phyloP scores from a whole-genome alignment of 2,888 invertebrate species.

The Arge pagana region DNA sequence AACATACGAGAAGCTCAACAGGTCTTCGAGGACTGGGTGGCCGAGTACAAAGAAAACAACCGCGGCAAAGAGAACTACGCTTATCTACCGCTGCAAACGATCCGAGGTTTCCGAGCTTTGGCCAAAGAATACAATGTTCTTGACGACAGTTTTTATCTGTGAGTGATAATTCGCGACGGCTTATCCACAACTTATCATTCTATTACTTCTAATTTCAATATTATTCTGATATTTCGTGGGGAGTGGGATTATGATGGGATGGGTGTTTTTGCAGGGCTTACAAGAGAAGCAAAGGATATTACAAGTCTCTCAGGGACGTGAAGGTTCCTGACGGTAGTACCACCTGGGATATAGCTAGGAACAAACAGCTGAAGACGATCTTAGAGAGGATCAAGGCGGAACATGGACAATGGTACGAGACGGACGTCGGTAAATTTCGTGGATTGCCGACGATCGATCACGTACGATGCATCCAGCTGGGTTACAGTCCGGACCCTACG shows the following conservation, averaged over 20 bases:
- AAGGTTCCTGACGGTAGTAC: constrained; percentile 60
- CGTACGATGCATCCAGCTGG: constrained; percentile 72
- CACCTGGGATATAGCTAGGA: constrained; percentile 79
- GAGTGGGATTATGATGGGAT: not conserved
- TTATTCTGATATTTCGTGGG: not conserved
- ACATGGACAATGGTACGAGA: constrained; percentile 65
- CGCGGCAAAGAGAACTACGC: constrained; percentile 71
- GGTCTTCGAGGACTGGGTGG: constrained; percentile 72
- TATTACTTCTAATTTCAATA: not conserved
- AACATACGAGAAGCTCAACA: constrained; percentile 72
- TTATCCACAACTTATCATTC: not conserved
- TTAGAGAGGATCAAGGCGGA: constrained; percentile 64
- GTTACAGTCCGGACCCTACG: constrained; percentile 72
- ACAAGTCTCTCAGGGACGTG: constrained; percentile 72
- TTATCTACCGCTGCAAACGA: constrained; percentile 68
- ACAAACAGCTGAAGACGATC: constrained; percentile 66
- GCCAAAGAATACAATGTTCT: constrained; percentile 61
- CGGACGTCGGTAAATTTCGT: constrained; percentile 44
- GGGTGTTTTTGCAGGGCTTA: constrained; percentile 60
- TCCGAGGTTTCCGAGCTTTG: constrained; percentile 62
- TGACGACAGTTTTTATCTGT: constrained; percentile 54
- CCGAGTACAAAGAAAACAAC: constrained; percentile 72
- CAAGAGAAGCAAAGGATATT: constrained; percentile 67
- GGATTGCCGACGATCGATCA: constrained; percentile 72
- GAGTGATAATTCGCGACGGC: constrained; percentile 21